Percentiles rank a stretch among this genome's conserved stretches.
Conservation (phyloP, 2,113 vertebrate genomes). For the Ramphastos sulfuratus region DNA sequence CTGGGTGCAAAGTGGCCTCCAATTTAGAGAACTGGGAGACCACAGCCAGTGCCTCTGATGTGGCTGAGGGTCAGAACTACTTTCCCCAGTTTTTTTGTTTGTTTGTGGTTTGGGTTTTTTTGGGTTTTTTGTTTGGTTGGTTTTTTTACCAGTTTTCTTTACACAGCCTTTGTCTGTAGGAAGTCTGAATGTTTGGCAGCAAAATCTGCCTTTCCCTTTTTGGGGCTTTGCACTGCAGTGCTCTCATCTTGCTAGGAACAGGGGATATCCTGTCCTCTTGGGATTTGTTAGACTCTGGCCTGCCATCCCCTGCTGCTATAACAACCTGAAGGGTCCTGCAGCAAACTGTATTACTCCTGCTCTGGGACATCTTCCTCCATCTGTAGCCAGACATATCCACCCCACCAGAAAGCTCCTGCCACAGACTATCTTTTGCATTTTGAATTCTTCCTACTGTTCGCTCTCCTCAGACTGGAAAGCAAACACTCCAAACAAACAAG, state of each 20-base stretch:
- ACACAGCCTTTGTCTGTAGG: background rate
- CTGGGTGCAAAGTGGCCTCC: background rate
- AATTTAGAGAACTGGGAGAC: background rate
- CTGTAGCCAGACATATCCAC: background rate
- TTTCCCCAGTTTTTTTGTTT: background rate
- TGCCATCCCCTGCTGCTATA: background rate
- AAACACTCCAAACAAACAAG: background rate
- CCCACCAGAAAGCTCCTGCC: background rate
- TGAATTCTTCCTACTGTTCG: background rate
- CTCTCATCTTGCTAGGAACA: background rate
- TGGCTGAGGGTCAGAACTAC: background rate
- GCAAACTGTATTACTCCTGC: background rate
- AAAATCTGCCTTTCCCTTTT: background rate
- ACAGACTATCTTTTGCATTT: background rate
- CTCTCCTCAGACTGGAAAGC: background rate
- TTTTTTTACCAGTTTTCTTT: background rate
- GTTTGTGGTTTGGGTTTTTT: too few relatives aligned
- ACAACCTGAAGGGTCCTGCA: background rate
- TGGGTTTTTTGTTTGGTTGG: too few relatives aligned
- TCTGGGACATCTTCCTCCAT: background rate
- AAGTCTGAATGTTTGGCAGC: background rate
- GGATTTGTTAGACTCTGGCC: background rate
- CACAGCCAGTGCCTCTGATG: rapidly evolving
- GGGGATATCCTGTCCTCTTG: background rate
- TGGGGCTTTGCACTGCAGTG: background rate